phyloP scores from a whole-genome alignment of 1,140 invertebrate genomes.

The Bombus superbus region DNA sequence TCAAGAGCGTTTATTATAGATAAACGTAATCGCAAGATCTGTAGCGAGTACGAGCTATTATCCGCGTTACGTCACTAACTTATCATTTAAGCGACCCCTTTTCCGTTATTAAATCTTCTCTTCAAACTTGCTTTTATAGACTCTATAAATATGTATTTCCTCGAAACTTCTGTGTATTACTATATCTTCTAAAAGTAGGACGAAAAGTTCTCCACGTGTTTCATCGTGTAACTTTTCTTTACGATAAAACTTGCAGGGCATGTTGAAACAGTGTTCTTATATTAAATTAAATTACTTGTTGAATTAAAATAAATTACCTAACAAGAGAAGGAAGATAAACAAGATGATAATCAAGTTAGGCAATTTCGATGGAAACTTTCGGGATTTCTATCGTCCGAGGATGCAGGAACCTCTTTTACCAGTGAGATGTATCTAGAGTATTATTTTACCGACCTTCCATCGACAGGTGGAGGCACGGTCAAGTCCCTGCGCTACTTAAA shows the following conservation, averaged over 20 bases:
- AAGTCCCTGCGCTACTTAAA: background rate
- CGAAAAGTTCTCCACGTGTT: background rate
- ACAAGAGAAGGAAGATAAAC: background rate
- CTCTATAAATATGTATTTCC: background rate
- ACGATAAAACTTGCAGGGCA: background rate
- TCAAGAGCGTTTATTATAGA: background rate
- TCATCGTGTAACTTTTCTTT: background rate
- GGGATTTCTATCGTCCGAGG: background rate
- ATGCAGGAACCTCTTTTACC: constrained; percentile 36
- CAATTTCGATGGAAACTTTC: background rate
- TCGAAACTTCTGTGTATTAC: background rate
- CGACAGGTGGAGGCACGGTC: constrained; percentile 54
- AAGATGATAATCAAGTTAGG: background rate
- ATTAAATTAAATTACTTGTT: background rate
- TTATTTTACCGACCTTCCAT: constrained; percentile 22
- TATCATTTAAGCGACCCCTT: background rate
- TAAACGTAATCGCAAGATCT: background rate
- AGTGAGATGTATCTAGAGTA: background rate
- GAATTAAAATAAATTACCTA: constrained; percentile 2
- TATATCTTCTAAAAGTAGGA: background rate
- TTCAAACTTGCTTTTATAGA: constrained; percentile 7
- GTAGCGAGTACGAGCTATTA: background rate
- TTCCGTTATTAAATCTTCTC: background rate
- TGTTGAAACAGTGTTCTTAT: background rate
- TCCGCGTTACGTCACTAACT: background rate